Base-by-base conservation (phyloP, 2,797 vertebrate species). In the Falco biarmicus region DNA sequence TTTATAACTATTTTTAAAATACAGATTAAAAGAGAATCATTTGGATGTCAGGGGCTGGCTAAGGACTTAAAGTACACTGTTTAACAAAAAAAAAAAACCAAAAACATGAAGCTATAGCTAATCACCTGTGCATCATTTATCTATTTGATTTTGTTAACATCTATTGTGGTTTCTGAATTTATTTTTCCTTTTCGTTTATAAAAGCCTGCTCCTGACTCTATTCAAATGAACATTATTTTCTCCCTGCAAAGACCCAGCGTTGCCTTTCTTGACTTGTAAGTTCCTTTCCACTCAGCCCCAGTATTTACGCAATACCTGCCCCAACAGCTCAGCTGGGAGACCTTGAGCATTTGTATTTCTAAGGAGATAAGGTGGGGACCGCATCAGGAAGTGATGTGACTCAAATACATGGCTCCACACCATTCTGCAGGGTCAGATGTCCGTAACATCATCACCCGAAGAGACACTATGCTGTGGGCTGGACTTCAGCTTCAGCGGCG, bases 381-480 rank as follows among this genome's bases (percentile, higher is more conserved):
- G 1, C 16, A 3, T 1, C 21, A 32, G n/a, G 45, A 90, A 74
- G 60, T 0, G 13, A 13, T 2, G 1, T 6, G 41, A 90, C 60
- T 60, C 37, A 66, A 76, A 73, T 13, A 20, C 28, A 19, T 1
- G 13, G 34, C 28, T 37, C 34, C 53, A 82, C 57, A 92, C 29
- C 37, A 54, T 17, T 54, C 51, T 29, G 25, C 5, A 25, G 37
- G 5, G 32, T 47, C 53, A 90, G 6, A 5, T 32, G 24, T 37
- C 71, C 2, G 1, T 25, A 61, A 41, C 26, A 15, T 16, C 45
- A 18, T 22, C 54, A 84, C 24, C 15, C 81, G 66, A 64, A 84
- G 20, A 41, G 15, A 63, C 39, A 22, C 13, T 16, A 11, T 21
- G 47, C 65, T 70, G 56, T 0, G 3, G 43, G 43, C 51, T 61